A percentile compares a stretch with the other conserved stretches of the same genome.
phyloP scores from a whole-genome alignment of 2,113 vertebrate genomes.

The Australoheros scitulus region DNA sequence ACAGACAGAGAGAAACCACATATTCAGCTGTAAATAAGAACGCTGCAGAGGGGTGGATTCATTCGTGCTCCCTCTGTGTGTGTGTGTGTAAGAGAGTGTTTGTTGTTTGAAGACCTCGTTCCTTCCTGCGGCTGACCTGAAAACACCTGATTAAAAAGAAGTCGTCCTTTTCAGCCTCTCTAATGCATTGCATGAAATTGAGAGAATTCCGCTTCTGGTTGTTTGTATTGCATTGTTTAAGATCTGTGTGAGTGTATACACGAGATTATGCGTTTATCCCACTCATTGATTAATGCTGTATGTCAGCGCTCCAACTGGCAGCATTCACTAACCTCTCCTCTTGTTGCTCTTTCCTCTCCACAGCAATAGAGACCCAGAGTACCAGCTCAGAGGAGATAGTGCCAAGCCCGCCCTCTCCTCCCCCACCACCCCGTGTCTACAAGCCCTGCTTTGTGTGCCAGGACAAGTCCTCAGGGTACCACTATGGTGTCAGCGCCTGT shows the following conservation, averaged over 20 bases:
- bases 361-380: constrained; percentile 97
- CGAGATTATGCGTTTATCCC: constrained; percentile 36
- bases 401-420: constrained; percentile 94
- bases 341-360: constrained; percentile 49
- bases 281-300: constrained; percentile 42
- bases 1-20: constrained; percentile 7
- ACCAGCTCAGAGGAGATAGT: constrained; percentile 97
- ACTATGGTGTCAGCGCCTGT: constrained; percentile 98
- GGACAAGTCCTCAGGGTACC: constrained; percentile 98
- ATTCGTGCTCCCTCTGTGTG: constrained; percentile 8
- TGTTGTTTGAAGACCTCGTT: constrained; percentile 30
- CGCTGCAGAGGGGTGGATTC: constrained; percentile 11
- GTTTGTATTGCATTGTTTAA: constrained; percentile 29
- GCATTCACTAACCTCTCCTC: constrained; percentile 24
- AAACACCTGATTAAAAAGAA: constrained; percentile 31
- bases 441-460: constrained; percentile 99
- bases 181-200: not conserved
- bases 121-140: constrained; percentile 4
- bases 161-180: not conserved
- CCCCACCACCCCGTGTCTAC: constrained; percentile 94
- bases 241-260: constrained; percentile 12
- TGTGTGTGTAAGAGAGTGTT: not conserved
- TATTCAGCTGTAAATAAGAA: constrained; percentile 32
- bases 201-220: not conserved
- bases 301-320: constrained; percentile 39